Percentiles rank a stretch among this genome's conserved stretches.
Conservation (phyloP, 2,797 vertebrate genomes). For the Siniperca obscura region DNA sequence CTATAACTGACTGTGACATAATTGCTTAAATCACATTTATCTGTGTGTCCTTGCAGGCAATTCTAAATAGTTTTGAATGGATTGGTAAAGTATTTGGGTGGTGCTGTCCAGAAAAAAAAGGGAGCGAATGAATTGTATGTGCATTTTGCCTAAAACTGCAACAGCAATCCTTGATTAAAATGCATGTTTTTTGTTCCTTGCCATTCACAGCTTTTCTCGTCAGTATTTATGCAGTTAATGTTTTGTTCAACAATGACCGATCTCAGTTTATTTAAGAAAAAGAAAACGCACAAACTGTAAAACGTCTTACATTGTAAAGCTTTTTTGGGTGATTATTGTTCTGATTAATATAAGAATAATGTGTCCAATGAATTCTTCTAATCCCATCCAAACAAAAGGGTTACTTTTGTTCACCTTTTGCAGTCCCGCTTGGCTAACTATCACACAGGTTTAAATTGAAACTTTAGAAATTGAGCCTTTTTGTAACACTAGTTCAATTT, state of each 20-base stretch:
- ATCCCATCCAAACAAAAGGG: neutral
- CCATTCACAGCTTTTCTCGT: conserved; percentile 11
- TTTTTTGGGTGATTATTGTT: conserved; percentile 28
- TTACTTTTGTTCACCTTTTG: neutral
- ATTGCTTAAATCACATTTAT: conserved; percentile 53
- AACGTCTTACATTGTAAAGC: too few species aligned
- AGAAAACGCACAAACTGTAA: conserved; percentile 20
- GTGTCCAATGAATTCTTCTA: neutral
- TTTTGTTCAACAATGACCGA: conserved; percentile 32
- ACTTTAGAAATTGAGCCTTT: neutral
- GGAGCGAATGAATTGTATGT: neutral
- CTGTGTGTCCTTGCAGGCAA: conserved; percentile 25
- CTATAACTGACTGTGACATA: conserved; percentile 48
- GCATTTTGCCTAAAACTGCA: conserved; percentile 6
- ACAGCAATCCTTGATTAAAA: conserved; percentile 27
- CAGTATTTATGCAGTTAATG: conserved; percentile 6
- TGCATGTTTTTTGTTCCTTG: neutral
- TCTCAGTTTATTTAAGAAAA: conserved; percentile 27
- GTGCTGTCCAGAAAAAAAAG: conserved; percentile 1
- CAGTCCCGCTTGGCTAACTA: neutral
- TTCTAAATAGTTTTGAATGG: conserved; percentile 46
- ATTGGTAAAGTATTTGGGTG: conserved; percentile 18
- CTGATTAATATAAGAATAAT: conserved; percentile 18
- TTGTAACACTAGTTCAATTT: neutral
- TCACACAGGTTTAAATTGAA: too few species aligned